Base-by-base conservation (phyloP, 2,888 invertebrate genomes). In the Dicyrtoma fusca region DNA sequence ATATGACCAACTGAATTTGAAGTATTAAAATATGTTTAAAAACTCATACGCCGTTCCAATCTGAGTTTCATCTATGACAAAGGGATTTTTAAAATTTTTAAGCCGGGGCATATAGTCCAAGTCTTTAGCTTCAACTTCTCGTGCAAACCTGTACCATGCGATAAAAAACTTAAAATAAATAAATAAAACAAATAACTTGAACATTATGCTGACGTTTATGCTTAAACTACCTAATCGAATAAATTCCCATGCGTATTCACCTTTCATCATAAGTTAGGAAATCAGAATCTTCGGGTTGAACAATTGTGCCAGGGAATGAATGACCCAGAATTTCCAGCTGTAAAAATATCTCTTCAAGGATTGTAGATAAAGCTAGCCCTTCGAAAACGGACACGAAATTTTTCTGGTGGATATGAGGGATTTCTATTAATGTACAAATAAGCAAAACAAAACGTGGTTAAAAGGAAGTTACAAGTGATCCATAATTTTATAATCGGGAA, bases 31-130 rank as follows among this genome's bases (percentile, higher is more conserved):
- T n/a, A 63, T 10, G 23, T 65, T 42, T 11, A 10, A 59, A 49
- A 21, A 21, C 26, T n/a, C 72, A 68, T 76, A 76, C 76, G 34
- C 59, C 14, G 72, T 74, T 10, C 72, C 72, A 17, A 72, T 47
- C 6, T 66, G 49, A 14, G 57, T 55, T 69, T 70, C 72, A 44
- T 71, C 71, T 45, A 71, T 61, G n/a, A 71, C 19, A 47, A 74
- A 74, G 14, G 76, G 76, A 57, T 74, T 74, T 44, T 73, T 73
- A 47, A 74, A 71, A 49, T 74, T 66, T 61, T 59, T 72, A 4
- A 76, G 21, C 8, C 44, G 49, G 23, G 76, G 72, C 68, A 72
- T 61, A 26, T 57, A 70, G n/a, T 72, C 72, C 47, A 74, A 45
- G 44, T 74, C 76, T 19, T 64, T 66, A 17, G 72, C 74, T 13